phyloP scores from a whole-genome alignment of 2,888 invertebrate genomes.

The Galerucella pusilla region DNA sequence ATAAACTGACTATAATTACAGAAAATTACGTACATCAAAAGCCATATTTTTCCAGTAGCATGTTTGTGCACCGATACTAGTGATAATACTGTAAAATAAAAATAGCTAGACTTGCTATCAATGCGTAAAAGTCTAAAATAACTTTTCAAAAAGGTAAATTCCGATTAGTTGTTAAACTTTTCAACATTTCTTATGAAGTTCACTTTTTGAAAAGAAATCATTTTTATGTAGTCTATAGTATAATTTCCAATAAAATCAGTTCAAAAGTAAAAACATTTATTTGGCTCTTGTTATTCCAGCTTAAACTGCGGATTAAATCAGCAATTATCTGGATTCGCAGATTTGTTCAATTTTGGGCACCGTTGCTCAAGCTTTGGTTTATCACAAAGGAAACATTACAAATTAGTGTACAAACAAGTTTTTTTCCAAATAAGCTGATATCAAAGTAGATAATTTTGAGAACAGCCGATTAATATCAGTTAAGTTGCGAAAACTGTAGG shows the following conservation, averaged over 20 bases:
- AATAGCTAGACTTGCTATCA: neutral
- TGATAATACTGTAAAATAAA: slow-evolving; percentile 41
- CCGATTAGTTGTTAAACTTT: too few relatives aligned
- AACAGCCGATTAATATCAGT: neutral
- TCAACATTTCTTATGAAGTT: too few relatives aligned
- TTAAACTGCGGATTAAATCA: slow-evolving; percentile 6
- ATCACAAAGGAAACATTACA: neutral
- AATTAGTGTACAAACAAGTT: neutral
- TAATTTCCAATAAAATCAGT: neutral
- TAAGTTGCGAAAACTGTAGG: neutral
- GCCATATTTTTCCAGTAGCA: slow-evolving; percentile 57
- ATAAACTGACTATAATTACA: slow-evolving; percentile 53
- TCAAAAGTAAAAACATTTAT: slow-evolving; percentile 9
- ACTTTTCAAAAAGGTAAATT: neutral
- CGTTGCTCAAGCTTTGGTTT: neutral
- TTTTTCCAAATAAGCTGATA: neutral
- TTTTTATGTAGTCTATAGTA: too few relatives aligned
- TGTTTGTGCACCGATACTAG: slow-evolving; percentile 59
- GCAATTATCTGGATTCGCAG: neutral
- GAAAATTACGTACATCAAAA: slow-evolving; percentile 61
- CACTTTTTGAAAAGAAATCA: too few relatives aligned
- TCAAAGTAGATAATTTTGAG: neutral
- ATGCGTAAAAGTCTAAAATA: neutral
- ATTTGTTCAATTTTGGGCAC: neutral
- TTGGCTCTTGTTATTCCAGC: slow-evolving; percentile 6